Evolutionary conservation across 1,140 invertebrate genomes (phyloP), one percentile per base, ranked within the genome.

Genomic region (Aphelenchoides avenae): DNA sequence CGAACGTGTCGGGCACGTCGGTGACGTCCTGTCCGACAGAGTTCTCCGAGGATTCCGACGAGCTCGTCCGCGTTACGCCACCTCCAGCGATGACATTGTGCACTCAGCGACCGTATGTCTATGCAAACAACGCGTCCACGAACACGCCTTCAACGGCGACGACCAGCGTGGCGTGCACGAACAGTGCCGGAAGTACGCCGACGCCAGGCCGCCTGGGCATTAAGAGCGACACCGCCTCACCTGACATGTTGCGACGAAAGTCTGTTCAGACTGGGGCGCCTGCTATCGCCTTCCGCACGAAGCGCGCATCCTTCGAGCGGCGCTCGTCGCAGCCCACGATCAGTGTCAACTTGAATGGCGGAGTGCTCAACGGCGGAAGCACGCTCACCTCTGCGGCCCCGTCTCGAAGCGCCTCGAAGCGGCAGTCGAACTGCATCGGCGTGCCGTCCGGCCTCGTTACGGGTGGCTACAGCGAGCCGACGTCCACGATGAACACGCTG

Each of bases 211-310:
- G n/a, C n/a, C n/a, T n/a, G n/a, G n/a, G n/a, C n/a, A n/a, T n/a
- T n/a, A n/a, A n/a, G n/a, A n/a, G n/a, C n/a, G n/a, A n/a, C n/a
- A n/a, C n/a, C n/a, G n/a, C n/a, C 3, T 41, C 26, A 15, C 13
- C 34, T 11, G 56, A 58, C 11, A 27, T 58, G 15, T 33, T 24
- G 27, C 24, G 71, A 24, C 48, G 71, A 13, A 63, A 66, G 33
- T 73, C 70, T 6, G 64, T 73, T n/a, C 71, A 73, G 56, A 61
- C 65, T 9, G 71, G 59, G 6, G 71, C 73, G 31, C 70, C 70
- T 6, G 57, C 58, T 27, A 74, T 74, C 36, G 71, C 71, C 20
- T 74, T 74, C 42, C 66, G 66, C 26, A 57, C 66, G 9, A 69
- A 41, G 41, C 48, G 15, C 49, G 24, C n/a, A n/a, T 64, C 58